Conservation (phyloP, 1,140 invertebrate species). For the Drosophila neocordata region DNA sequence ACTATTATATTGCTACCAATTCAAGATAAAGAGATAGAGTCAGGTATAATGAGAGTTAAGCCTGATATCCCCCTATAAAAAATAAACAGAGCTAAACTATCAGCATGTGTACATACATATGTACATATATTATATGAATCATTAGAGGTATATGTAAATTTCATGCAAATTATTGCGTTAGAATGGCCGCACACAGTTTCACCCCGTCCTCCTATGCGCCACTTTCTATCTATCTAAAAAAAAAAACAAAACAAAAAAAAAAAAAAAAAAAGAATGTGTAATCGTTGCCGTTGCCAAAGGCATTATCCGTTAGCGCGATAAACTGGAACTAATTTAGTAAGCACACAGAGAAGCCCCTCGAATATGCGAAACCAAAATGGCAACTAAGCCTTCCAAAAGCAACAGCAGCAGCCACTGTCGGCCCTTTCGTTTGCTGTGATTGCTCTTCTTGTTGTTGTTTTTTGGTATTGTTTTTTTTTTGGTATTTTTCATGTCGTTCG, state of each 20-base stretch:
- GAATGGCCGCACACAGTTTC: background rate
- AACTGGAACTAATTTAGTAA: constrained; percentile 71
- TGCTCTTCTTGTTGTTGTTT: background rate
- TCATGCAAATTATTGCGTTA: constrained; percentile 45
- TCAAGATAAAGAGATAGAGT: no score
- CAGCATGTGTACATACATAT: background rate
- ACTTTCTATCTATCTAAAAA: background rate
- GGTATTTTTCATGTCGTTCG: background rate
- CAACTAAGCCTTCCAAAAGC: constrained; percentile 9
- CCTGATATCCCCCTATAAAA: no score
- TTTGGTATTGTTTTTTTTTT: background rate
- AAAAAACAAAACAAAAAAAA: background rate
- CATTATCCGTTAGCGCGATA: constrained; percentile 57
- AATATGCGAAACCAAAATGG: constrained; percentile 41
- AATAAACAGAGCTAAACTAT: background rate
- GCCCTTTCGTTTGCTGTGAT: constrained; percentile 5
- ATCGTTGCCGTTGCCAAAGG: constrained; percentile 17
- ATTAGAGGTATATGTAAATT: constrained; percentile 36
- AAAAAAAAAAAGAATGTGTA: background rate
- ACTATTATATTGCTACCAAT: no score
- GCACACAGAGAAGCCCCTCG: constrained; percentile 32
- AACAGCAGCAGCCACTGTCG: constrained; percentile 12
- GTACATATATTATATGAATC: background rate
- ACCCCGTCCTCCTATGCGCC: background rate
- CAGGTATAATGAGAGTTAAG: no score